phyloP scores from a whole-genome alignment of 2,113 vertebrate genomes.

The Paraplagusia blochii region DNA sequence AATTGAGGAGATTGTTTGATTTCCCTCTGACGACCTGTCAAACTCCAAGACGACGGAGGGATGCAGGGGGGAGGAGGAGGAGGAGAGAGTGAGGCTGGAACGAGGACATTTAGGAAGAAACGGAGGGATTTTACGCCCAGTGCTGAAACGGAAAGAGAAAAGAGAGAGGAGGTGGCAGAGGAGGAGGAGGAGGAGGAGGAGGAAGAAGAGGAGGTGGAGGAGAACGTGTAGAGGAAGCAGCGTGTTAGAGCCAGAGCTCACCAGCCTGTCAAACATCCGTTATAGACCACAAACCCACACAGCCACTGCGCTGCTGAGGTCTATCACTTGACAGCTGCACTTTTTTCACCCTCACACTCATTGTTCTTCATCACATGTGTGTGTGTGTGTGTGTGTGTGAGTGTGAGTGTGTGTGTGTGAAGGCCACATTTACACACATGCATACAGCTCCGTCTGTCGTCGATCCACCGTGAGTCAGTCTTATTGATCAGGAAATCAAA shows the following conservation, averaged over 20 bases:
- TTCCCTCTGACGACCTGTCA: slow-evolving; percentile 67
- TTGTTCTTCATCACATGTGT: background rate
- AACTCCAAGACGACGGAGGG: slow-evolving; percentile 42
- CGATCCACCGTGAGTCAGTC: slow-evolving; percentile 43
- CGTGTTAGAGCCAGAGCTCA: slow-evolving; percentile 47
- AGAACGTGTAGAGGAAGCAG: slow-evolving; percentile 51
- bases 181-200: background rate
- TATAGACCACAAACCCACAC: slow-evolving; percentile 68
- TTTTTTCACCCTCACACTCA: slow-evolving; percentile 26
- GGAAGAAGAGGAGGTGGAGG: slow-evolving; percentile 47
- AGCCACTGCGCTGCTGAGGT: slow-evolving; percentile 35
- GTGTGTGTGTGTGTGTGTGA: background rate
- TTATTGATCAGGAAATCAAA: slow-evolving; percentile 53
- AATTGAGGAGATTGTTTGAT: slow-evolving; percentile 71
- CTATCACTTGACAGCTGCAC: slow-evolving; percentile 60
- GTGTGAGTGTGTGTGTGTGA: slow-evolving; percentile 32
- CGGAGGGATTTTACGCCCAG: slow-evolving; percentile 55
- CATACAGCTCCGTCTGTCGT: background rate
- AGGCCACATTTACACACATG: slow-evolving; percentile 22
- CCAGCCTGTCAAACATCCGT: slow-evolving; percentile 66
- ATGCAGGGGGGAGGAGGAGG: slow-evolving; percentile 29
- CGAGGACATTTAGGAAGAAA: slow-evolving; percentile 49
- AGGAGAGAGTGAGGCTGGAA: slow-evolving; percentile 42
- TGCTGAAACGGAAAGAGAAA: slow-evolving; percentile 56
- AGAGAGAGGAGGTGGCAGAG: slow-evolving; percentile 56